Evolutionary conservation across 2,113 vertebrate species (phyloP), one percentile per base, ranked within the genome.

Genomic region (Amphiprion percula): DNA sequence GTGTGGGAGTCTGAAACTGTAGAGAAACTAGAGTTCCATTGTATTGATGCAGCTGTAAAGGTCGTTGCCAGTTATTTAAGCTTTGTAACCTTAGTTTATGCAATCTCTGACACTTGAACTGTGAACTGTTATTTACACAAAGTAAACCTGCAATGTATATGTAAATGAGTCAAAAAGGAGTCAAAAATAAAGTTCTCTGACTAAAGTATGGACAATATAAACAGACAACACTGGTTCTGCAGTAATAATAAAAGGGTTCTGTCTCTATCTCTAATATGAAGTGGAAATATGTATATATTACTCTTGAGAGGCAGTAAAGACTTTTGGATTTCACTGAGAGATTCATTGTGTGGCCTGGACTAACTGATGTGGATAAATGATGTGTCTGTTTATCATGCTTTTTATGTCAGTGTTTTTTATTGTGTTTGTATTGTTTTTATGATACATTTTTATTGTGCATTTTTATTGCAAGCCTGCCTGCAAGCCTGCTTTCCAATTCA

Each of bases 351-450:
- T 60, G 16, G 15, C 73, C 52, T 76, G 37, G 9, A 53, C 39
- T 60, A 75, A 50, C 66, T 65, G 8, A 69, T 74, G 21, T 70
- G 21, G 52, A 37, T 30, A 19, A 66, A 71, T 39, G 10, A 62
- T 58, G 23, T 5, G 1, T 65, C 44, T 60, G 39, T 79, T 79
- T 64, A 69, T 75, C 63, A 53, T 44, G 28, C 15, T 33, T 84
- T 80, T 87, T 63, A 89, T 63, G 60, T 77, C 71, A 15, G 56
- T 70, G 47, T 33, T 6, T 68, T 86, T 83, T 28, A 80, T 68
- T 69, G 10, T 52, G 21, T 77, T 77, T 82, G 75, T 68, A 75
- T 85, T 83, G 59, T 84, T 81, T 88, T 88, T 80, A 91, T 74
- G 81, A 68, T 74, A 16, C 59, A 59, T 54, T 78, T 90, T 83